A percentile compares a stretch with the other conserved stretches of the same genome.
phyloP scores from a whole-genome alignment of 2,113 vertebrate genomes.

The Macrotis lagotis region DNA sequence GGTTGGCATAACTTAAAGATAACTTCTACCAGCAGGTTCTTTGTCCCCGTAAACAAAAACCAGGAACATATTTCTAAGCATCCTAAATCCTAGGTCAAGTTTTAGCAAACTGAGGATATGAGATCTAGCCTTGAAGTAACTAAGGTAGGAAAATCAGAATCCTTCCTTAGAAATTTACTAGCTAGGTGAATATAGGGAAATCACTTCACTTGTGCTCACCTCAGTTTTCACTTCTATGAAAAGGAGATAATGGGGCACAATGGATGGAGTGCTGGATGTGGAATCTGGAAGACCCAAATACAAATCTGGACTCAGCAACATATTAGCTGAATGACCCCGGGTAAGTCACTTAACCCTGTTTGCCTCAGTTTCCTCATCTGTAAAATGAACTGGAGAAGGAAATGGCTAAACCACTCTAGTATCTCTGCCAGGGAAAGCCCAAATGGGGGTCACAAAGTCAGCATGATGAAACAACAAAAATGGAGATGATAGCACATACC shows the following conservation, averaged over 20 bases:
- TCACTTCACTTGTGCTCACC: background rate
- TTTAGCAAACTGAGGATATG: background rate
- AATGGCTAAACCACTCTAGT: background rate
- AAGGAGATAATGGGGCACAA: background rate
- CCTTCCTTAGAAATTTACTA: background rate
- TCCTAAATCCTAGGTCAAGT: background rate
- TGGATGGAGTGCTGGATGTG: background rate
- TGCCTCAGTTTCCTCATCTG: background rate
- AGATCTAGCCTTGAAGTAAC: background rate
- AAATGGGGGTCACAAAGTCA: background rate
- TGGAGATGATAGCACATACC: background rate
- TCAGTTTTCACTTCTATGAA: background rate
- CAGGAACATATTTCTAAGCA: background rate
- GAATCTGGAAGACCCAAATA: background rate
- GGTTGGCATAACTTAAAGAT: background rate
- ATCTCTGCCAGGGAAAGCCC: background rate
- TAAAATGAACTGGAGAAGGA: background rate
- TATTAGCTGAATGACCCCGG: background rate
- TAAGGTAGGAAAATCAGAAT: background rate
- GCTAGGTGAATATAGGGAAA: background rate
- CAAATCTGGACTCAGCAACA: background rate
- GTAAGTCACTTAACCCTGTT: background rate
- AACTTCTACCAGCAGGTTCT: background rate
- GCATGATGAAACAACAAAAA: background rate
- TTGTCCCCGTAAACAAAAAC: background rate